Evolutionary conservation across 2,113 vertebrate species (phyloP).

Genomic region (Zosterops pallidus): DNA sequence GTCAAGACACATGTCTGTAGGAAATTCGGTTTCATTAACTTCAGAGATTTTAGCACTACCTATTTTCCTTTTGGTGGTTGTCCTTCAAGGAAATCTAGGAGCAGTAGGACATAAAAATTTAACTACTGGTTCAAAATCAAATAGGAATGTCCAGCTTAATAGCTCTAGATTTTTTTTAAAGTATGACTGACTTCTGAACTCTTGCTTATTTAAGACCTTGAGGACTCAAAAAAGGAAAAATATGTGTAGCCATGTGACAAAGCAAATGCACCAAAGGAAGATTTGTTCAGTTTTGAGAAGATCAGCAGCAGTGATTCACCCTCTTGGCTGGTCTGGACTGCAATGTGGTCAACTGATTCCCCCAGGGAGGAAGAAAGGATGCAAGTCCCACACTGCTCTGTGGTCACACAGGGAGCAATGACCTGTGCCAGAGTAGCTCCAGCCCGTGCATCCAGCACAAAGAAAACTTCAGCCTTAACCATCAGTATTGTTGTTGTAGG

Average conservation of each 20-base stretch:
- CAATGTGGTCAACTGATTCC: background rate
- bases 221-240: conserved; percentile 30
- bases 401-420: background rate
- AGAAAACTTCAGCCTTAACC: background rate
- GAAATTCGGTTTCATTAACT: background rate
- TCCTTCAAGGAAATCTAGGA: background rate
- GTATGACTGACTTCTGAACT: background rate
- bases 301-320: conserved; percentile 26
- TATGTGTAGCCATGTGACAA: conserved; percentile 9
- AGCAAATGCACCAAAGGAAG: background rate
- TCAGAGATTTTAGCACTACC: background rate
- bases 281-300: background rate
- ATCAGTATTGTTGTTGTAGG: background rate
- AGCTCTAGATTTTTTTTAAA: conserved; percentile 9
- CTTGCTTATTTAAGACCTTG: background rate
- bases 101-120: background rate
- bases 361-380: conserved; percentile 4
- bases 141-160: background rate
- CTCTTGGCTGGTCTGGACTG: background rate
- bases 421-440: background rate
- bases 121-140: background rate
- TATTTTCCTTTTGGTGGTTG: background rate
- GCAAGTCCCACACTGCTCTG: background rate
- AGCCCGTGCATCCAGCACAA: background rate
- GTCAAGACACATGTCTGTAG: background rate